Percentiles rank a stretch among this genome's conserved stretches.
phyloP scores from a whole-genome alignment of 1,140 invertebrate genomes.

The Leptoteleia sp. region DNA sequence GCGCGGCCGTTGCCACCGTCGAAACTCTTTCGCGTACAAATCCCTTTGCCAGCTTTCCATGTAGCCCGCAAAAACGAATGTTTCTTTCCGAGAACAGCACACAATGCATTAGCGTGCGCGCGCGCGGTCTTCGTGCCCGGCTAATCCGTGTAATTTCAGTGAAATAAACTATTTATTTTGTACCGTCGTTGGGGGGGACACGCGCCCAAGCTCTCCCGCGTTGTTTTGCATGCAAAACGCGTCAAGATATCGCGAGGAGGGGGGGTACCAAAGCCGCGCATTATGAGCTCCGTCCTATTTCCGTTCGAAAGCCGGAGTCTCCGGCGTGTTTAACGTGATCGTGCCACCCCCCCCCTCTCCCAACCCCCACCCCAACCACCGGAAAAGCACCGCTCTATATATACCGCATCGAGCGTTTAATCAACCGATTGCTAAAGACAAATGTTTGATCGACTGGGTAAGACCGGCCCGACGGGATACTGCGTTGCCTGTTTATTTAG shows the following conservation, averaged over 20 bases:
- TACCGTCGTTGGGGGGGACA: not conserved
- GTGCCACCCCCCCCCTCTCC: too few species aligned
- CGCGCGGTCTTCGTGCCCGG: not conserved
- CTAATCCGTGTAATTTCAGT: constrained; percentile 40
- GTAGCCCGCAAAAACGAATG: constrained; percentile 3
- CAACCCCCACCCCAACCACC: too few species aligned
- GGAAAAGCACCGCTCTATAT: too few species aligned
- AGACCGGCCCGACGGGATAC: constrained; percentile 21
- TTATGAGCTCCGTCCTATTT: constrained; percentile 32
- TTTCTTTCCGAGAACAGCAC: constrained; percentile 13
- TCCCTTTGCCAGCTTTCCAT: too few species aligned
- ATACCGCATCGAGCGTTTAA: constrained; percentile 53
- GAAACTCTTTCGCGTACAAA: too few species aligned
- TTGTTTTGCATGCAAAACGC: constrained; percentile 42
- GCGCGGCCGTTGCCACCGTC: too few species aligned
- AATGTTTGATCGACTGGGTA: constrained; percentile 58
- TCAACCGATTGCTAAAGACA: constrained; percentile 60
- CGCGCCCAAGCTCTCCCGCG: constrained; percentile 2
- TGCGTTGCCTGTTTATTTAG: constrained; percentile 44
- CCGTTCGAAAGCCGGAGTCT: constrained; percentile 10
- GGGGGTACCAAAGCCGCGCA: constrained; percentile 9
- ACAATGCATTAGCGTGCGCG: not conserved
- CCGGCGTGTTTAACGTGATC: constrained; percentile 20
- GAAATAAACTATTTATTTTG: constrained; percentile 52
- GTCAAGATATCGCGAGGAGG: not conserved